A percentile compares a stretch with the other conserved stretches of the same genome.
These are phyloP conservation scores for Orcinus orca DNA, from an alignment of 2,113 vertebrate genomes.

Conservation along the genomic window DNA sequence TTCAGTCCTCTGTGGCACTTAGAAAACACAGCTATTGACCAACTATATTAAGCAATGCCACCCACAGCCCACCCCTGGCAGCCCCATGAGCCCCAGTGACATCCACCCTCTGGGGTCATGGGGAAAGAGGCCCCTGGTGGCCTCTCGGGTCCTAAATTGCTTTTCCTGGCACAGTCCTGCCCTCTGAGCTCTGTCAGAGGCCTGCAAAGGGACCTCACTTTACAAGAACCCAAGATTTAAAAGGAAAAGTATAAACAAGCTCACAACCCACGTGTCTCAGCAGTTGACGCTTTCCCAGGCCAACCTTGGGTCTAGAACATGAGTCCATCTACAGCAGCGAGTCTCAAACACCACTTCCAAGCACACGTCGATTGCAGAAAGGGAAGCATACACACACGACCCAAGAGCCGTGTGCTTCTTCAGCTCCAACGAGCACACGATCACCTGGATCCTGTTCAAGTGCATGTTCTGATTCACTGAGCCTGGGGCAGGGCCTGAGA, in stretches of 20 bases:
- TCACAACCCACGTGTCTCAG: background rate
- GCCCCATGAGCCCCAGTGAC: constrained; percentile 52
- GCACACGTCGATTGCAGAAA: fast-evolving
- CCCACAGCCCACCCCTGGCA: constrained; percentile 4
- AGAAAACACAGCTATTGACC: constrained; percentile 51
- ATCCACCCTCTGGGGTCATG: constrained; percentile 60
- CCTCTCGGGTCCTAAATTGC: constrained; percentile 52
- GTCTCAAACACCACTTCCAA: background rate
- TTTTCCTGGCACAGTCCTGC: constrained; percentile 67
- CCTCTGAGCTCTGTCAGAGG: constrained; percentile 29
- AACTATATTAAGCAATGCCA: constrained; percentile 77
- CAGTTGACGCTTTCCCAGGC: background rate
- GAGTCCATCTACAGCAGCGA: fast-evolving
- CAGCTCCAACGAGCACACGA: fast-evolving
- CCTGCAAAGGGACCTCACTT: background rate
- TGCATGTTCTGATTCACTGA: fast-evolving
- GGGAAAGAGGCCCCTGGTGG: constrained; percentile 68
- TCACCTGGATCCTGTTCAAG: background rate
- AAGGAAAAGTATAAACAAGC: background rate
- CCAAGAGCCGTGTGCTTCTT: fast-evolving
- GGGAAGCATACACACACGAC: fast-evolving
- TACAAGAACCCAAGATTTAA: constrained; percentile 37
- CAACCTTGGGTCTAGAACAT: background rate
- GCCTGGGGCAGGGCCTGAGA: background rate
- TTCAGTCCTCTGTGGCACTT: constrained; percentile 66